A percentile compares a stretch with the other conserved stretches of the same genome.
phyloP scores from a whole-genome alignment of 2,888 invertebrate species.

The Trissoscelio sp. region DNA sequence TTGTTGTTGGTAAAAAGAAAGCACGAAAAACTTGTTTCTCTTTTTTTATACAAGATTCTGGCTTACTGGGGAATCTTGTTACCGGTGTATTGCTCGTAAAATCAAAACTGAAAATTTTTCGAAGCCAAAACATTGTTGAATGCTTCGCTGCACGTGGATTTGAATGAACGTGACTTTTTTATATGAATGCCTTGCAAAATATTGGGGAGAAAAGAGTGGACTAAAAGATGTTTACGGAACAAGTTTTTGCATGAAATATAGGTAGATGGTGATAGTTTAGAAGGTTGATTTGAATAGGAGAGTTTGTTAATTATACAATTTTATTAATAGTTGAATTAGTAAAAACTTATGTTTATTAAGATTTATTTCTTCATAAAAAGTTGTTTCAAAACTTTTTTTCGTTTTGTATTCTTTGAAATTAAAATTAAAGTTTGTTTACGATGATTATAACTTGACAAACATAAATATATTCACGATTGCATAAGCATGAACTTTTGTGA shows the following conservation, averaged over 20 bases:
- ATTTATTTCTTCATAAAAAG: no score
- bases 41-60: conserved; percentile 20
- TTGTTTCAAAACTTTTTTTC: neutral
- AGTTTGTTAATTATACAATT: no score
- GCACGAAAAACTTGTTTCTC: conserved; percentile 3
- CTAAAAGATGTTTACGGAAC: no score
- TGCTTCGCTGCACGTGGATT: neutral
- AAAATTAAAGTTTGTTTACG: conserved; percentile 7
- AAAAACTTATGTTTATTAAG: no score
- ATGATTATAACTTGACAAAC: no score
- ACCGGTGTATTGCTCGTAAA: conserved; percentile 17
- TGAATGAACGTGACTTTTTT: neutral
- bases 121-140: neutral
- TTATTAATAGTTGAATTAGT: no score
- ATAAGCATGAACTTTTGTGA: conserved; percentile 10
- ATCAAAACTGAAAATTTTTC: neutral
- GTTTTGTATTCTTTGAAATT: neutral
- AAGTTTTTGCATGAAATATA: no score
- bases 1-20: conserved; percentile 17
- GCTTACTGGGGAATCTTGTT: conserved; percentile 28
- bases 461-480: no score
- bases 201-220: no score
- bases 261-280: no score
- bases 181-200: no score
- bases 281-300: no score